These are phyloP conservation scores for Agrotis clavis DNA, from an alignment of 2,888 invertebrate species.

Conservation along the genomic window DNA sequence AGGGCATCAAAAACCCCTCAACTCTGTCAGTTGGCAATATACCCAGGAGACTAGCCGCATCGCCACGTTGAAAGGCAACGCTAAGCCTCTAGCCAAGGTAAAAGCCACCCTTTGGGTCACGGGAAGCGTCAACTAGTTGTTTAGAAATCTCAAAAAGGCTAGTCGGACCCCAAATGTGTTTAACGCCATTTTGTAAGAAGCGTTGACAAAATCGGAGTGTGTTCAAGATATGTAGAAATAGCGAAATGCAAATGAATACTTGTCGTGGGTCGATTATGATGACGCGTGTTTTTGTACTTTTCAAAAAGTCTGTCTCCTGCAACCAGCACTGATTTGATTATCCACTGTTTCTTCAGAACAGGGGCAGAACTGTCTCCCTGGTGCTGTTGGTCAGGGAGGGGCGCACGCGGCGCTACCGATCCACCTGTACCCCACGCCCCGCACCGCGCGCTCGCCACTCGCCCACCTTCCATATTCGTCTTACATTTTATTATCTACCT, in stretches of 20 bases:
- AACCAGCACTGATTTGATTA: background rate
- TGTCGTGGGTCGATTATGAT: background rate
- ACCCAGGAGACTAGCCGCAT: no score
- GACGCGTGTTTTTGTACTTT: background rate
- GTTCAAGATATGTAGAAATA: no score
- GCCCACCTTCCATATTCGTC: conserved; percentile 60
- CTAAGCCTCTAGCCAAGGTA: no score
- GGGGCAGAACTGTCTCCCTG: background rate
- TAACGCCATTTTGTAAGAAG: no score
- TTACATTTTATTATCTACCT: conserved; percentile 58
- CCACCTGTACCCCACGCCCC: conserved; percentile 18
- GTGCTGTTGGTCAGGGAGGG: conserved; percentile 50
- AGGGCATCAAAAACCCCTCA: no score
- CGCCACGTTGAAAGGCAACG: no score
- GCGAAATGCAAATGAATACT: background rate
- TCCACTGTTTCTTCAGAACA: background rate
- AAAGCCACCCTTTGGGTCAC: no score
- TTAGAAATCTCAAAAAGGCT: no score
- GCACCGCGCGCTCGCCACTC: conserved; percentile 36
- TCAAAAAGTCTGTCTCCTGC: background rate
- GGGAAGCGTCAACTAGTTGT: no score
- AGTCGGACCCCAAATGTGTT: no score
- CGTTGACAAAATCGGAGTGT: no score
- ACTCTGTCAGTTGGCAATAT: no score
- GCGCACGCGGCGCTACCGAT: conserved; percentile 62